phyloP scores from a whole-genome alignment of 2,888 invertebrate species.

The Altica lythri region DNA sequence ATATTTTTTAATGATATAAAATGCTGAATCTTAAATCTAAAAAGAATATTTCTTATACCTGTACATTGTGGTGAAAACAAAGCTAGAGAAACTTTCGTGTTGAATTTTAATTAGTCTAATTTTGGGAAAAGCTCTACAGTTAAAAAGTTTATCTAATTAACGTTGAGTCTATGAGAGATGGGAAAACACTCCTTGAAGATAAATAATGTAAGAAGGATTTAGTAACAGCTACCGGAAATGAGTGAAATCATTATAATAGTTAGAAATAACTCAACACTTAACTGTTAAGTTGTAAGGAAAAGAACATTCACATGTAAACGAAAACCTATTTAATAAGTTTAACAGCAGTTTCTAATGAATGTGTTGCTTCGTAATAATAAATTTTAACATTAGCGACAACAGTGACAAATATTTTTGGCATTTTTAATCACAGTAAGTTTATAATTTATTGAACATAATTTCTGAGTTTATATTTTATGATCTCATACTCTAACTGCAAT shows the following conservation, averaged over 20 bases:
- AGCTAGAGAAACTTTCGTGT: slow-evolving; percentile 12
- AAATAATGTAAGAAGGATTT: slow-evolving; percentile 14
- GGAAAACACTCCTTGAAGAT: slow-evolving; percentile 9
- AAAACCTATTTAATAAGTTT: background rate
- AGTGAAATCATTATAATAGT: background rate
- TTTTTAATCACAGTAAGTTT: slow-evolving; percentile 10
- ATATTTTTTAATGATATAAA: background rate
- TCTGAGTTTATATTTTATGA: slow-evolving; percentile 12
- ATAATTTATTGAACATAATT: slow-evolving; percentile 14
- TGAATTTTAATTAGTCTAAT: slow-evolving; percentile 18
- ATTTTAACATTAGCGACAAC: slow-evolving; percentile 1
- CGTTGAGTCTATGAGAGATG: slow-evolving; percentile 6
- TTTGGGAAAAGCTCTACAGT: slow-evolving; percentile 10
- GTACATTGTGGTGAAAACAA: slow-evolving; percentile 13
- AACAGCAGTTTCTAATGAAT: background rate
- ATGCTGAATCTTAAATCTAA: background rate
- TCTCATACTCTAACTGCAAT: slow-evolving; percentile 7
- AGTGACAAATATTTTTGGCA: slow-evolving; percentile 11
- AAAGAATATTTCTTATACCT: slow-evolving; percentile 2
- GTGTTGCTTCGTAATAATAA: slow-evolving; percentile 6
- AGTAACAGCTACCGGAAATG: slow-evolving; percentile 11
- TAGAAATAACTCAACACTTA: background rate
- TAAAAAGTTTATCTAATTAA: slow-evolving; percentile 20
- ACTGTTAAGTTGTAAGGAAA: background rate
- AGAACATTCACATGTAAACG: background rate